phyloP scores from a whole-genome alignment of 1,140 invertebrate genomes.

The Zaprionus tsacasi region DNA sequence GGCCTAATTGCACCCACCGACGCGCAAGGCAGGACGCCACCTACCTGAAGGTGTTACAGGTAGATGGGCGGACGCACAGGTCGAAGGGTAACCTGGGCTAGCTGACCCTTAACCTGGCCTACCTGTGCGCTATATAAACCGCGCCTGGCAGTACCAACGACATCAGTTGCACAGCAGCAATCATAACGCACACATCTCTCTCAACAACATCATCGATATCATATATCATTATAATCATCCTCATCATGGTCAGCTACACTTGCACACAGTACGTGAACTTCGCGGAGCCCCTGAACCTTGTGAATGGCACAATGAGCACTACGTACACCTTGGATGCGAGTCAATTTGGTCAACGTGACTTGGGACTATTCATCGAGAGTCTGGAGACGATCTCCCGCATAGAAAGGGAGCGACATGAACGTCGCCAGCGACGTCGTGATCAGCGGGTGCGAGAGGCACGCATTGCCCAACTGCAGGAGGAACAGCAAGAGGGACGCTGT shows the following conservation, averaged over 20 bases:
- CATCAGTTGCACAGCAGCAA: constrained; percentile 54
- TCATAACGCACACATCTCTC: constrained; percentile 3
- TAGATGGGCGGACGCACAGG: constrained; percentile 17
- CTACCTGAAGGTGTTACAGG: constrained; percentile 16
- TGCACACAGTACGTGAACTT: constrained; percentile 52
- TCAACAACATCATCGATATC: neutral
- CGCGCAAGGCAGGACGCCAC: constrained; percentile 2
- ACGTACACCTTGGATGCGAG: constrained; percentile 60
- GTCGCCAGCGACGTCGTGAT: constrained; percentile 36
- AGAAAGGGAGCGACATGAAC: constrained; percentile 56
- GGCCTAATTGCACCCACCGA: constrained; percentile 37
- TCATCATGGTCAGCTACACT: constrained; percentile 48
- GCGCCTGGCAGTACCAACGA: neutral
- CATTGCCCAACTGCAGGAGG: constrained; percentile 39
- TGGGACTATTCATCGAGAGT: constrained; percentile 65
- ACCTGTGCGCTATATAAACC: constrained; percentile 47
- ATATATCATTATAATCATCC: neutral
- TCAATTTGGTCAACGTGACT: constrained; percentile 50
- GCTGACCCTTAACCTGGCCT: neutral
- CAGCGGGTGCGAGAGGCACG: constrained; percentile 42
- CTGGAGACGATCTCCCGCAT: constrained; percentile 69
- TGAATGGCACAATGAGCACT: neutral
- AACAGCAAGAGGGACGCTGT: constrained; percentile 26
- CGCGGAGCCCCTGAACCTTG: neutral
- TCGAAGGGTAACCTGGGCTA: neutral